phyloP scores from a whole-genome alignment of 1,140 invertebrate genomes.

The Drosophila arizonae region DNA sequence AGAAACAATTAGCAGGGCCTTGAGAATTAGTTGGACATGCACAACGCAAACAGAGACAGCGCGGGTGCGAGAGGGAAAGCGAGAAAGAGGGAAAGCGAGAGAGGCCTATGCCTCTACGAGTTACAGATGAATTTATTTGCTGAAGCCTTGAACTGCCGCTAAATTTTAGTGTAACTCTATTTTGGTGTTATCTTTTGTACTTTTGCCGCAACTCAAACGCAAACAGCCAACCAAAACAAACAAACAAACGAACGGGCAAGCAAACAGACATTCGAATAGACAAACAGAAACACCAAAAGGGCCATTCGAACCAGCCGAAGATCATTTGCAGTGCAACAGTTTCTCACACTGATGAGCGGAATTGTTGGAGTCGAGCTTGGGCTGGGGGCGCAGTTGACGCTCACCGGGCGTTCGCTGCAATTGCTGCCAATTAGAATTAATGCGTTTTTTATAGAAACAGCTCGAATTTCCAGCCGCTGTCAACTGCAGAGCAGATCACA shows the following conservation, averaged over 20 bases:
- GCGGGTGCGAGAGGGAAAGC: neutral
- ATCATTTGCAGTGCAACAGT: constrained; percentile 35
- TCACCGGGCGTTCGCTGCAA: constrained; percentile 63
- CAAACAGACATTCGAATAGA: constrained; percentile 30
- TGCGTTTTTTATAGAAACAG: constrained; percentile 67
- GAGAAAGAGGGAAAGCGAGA: neutral
- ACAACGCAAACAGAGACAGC: constrained; percentile 25
- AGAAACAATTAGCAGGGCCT: constrained; percentile 58
- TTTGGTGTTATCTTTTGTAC: constrained; percentile 71
- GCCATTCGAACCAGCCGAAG: constrained; percentile 4
- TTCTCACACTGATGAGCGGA: constrained; percentile 57
- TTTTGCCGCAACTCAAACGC: constrained; percentile 61
- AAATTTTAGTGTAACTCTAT: constrained; percentile 78
- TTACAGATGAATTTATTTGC: constrained; percentile 70
- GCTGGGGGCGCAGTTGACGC: constrained; percentile 25
- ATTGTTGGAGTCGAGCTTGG: neutral
- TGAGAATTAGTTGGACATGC: constrained; percentile 63
- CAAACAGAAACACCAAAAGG: constrained; percentile 44
- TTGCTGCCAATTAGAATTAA: constrained; percentile 77
- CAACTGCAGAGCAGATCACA: constrained; percentile 32
- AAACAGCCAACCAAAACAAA: constrained; percentile 63
- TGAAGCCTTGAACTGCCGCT: constrained; percentile 71
- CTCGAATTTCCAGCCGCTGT: constrained; percentile 60
- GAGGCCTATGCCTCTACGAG: neutral
- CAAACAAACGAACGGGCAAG: constrained; percentile 34